These are phyloP conservation scores for Zelleria hepariella DNA, from an alignment of 2,888 invertebrate species.

Conservation along the genomic window DNA sequence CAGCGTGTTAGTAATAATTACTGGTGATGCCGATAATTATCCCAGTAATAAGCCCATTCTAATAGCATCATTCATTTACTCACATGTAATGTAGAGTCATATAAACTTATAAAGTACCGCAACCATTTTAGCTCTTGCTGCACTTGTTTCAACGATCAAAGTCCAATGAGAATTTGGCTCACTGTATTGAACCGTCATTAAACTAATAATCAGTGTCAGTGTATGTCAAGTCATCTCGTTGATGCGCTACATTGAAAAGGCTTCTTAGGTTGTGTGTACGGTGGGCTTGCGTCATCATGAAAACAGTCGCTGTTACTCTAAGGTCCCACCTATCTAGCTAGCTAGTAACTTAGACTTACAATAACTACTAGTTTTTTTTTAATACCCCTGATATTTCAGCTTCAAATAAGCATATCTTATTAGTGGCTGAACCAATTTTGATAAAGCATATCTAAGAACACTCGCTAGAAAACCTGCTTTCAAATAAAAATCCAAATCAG, in stretches of 20 bases:
- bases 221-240: conserved; percentile 23
- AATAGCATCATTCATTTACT: neutral
- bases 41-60: neutral
- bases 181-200: conserved; percentile 15
- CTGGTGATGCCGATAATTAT: neutral
- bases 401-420: no score
- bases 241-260: conserved; percentile 10
- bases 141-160: neutral
- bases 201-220: conserved; percentile 46
- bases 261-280: neutral
- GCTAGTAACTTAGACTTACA: no score
- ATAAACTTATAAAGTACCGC: no score
- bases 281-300: neutral
- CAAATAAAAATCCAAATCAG: no score
- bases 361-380: no score
- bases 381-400: no score
- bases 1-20: neutral
- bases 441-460: no score
- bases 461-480: no score
- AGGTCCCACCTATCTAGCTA: no score
- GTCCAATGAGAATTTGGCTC: neutral
- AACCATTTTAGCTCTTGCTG: no score
- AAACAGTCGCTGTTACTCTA: no score
- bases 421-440: no score
- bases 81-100: neutral